phyloP scores from a whole-genome alignment of 2,797 vertebrate genomes.

The Eulemur coronatus region DNA sequence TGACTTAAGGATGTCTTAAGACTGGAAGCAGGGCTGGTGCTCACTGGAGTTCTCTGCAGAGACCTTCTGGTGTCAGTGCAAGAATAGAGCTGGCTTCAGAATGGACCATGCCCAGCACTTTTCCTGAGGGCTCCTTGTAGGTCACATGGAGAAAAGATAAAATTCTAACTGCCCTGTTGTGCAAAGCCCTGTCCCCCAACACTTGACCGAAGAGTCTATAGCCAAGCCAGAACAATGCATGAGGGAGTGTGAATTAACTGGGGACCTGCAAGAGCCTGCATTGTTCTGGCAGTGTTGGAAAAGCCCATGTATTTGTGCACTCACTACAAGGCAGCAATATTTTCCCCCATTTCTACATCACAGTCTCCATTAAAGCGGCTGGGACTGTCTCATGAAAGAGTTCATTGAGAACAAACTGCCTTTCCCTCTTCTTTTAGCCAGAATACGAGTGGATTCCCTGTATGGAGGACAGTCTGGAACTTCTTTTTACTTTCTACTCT shows the following conservation, averaged over 20 bases:
- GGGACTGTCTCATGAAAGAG: neutral
- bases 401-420: neutral
- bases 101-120: neutral
- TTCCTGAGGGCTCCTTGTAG: neutral
- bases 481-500: neutral
- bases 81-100: neutral
- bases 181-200: neutral
- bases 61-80: accelerated
- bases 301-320: neutral
- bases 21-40: neutral
- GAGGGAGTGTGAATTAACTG: neutral
- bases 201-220: neutral
- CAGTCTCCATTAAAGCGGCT: neutral
- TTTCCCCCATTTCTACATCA: neutral
- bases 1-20: neutral
- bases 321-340: neutral
- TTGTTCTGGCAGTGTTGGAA: neutral
- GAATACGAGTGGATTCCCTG: neutral
- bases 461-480: neutral
- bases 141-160: neutral
- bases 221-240: neutral
- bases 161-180: neutral
- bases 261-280: neutral
- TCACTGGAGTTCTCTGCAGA: neutral
- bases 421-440: neutral